A percentile compares a stretch with the other conserved stretches of the same genome.
phyloP scores from a whole-genome alignment of 2,113 vertebrate genomes.

The Hydropotes inermis region DNA sequence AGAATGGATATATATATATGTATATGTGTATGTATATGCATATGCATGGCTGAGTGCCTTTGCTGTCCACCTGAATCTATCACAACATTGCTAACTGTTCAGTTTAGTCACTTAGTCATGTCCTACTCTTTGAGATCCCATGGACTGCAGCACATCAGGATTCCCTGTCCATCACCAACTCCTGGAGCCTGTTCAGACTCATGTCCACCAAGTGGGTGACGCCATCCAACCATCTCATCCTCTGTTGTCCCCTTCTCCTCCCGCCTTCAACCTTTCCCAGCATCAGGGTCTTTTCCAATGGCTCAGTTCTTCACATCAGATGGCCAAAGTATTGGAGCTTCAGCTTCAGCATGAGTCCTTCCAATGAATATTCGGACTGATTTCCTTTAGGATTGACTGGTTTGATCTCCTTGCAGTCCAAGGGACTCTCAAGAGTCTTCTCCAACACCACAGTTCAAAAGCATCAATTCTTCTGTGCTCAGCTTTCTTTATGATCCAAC shows the following conservation, averaged over 20 bases:
- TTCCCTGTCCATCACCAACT: background rate
- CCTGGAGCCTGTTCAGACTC: background rate
- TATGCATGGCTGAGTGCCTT: background rate
- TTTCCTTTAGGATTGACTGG: background rate
- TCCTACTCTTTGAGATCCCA: background rate
- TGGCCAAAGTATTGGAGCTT: background rate
- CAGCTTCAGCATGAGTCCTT: background rate
- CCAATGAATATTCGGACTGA: background rate
- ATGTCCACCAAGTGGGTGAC: background rate
- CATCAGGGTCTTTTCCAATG: background rate
- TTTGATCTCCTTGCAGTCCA: background rate
- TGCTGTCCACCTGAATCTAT: background rate
- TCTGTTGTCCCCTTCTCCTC: background rate
- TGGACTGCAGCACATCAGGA: background rate
- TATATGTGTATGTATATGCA: background rate
- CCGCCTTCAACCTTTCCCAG: background rate
- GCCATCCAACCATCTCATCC: background rate
- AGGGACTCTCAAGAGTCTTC: background rate
- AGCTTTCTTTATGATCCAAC: background rate
- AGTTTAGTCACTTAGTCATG: background rate
- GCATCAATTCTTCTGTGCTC: rapidly evolving
- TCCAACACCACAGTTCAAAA: background rate
- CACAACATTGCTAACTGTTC: background rate
- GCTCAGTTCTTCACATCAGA: background rate
- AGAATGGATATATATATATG: background rate